These are phyloP conservation scores for Phengaris arion DNA, from an alignment of 2,888 invertebrate species.

Conservation along the genomic window DNA sequence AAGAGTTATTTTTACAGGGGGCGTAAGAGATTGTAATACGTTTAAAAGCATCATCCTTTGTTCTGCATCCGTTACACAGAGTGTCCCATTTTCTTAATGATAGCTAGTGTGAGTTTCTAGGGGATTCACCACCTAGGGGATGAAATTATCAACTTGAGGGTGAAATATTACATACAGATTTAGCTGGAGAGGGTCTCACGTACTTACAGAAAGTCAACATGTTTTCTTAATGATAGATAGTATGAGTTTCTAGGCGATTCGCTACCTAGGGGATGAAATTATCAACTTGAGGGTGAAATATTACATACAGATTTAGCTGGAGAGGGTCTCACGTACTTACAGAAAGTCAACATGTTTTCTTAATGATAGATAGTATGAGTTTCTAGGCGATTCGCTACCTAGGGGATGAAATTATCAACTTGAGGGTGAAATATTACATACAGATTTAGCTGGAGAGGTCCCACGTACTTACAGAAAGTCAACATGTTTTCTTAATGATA, in stretches of 20 bases:
- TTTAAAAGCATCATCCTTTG: constrained; percentile 72
- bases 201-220: no score
- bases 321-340: no score
- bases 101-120: constrained; percentile 20
- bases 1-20: constrained; percentile 38
- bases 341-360: background rate
- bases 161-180: no score
- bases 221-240: no score
- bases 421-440: no score
- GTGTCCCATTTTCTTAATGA: constrained; percentile 28
- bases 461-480: no score
- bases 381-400: constrained; percentile 1
- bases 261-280: no score
- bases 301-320: no score
- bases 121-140: constrained; percentile 5
- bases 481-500: constrained; percentile 18
- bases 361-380: constrained; percentile 15
- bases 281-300: no score
- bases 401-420: constrained; percentile 1
- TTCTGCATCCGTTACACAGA: constrained; percentile 52
- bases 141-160: background rate
- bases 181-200: background rate
- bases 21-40: constrained; percentile 64
- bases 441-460: no score
- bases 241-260: no score